Conservation (phyloP, 2,797 vertebrate genomes). For the Glossophaga mutica region DNA sequence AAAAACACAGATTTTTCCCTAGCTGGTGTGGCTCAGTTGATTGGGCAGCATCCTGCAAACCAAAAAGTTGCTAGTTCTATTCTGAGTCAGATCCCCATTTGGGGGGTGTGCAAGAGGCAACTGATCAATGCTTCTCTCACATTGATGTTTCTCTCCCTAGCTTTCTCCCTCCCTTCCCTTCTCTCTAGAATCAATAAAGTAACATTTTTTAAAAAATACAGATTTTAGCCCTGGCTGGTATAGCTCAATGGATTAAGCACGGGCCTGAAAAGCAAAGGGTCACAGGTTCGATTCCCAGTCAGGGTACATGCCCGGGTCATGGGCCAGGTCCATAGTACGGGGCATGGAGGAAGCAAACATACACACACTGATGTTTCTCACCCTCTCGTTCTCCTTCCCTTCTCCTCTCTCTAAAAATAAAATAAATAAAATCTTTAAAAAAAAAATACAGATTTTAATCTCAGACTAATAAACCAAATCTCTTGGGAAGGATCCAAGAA, state of each 20-base stretch:
- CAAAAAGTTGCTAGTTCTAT: not conserved
- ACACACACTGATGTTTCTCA: not conserved
- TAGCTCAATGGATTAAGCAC: too few relatives aligned
- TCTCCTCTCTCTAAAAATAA: not conserved
- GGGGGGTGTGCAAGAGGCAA: too few relatives aligned
- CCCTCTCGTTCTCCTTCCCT: not conserved
- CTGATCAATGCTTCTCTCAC: too few relatives aligned
- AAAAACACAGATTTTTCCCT: conserved; percentile 37
- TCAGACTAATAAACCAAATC: not conserved
- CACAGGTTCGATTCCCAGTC: too few relatives aligned
- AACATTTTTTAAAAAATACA: not conserved
- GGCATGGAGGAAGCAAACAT: too few relatives aligned
- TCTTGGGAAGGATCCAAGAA: not conserved
- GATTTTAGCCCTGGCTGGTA: not conserved
- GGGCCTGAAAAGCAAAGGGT: too few relatives aligned
- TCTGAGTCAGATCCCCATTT: too few relatives aligned
- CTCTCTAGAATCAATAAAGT: not conserved
- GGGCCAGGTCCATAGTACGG: too few relatives aligned
- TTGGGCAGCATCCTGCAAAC: not conserved
- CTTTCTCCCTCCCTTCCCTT: not conserved
- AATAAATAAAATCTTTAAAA: not conserved
- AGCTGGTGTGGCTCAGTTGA: not conserved
- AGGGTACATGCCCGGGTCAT: too few relatives aligned
- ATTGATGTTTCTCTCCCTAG: not conserved
- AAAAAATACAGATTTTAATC: conserved; percentile 40